Conservation (phyloP, 1,140 invertebrate genomes). For the Antheraea pernyi region DNA sequence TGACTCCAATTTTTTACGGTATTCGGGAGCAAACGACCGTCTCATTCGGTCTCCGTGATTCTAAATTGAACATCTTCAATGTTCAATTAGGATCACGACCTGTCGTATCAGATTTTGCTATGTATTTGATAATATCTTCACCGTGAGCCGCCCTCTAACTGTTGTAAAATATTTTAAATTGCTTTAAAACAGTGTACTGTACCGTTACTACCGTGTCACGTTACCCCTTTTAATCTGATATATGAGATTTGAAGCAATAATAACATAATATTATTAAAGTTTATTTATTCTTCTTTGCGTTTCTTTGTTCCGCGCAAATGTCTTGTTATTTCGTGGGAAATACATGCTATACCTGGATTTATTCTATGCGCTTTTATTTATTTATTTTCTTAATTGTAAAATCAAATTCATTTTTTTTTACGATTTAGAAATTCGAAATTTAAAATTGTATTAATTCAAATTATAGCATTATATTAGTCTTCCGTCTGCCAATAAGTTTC, state of each 20-base stretch:
- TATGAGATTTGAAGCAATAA: neutral
- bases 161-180: slow-evolving; percentile 22
- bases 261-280: neutral
- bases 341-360: no score
- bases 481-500: no score
- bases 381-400: no score
- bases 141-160: slow-evolving; percentile 14
- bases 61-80: slow-evolving; percentile 28
- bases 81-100: slow-evolving; percentile 30
- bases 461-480: no score
- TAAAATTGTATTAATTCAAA: no score
- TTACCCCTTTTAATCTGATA: neutral
- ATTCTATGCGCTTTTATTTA: no score
- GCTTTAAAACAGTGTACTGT: slow-evolving; percentile 8
- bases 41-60: slow-evolving; percentile 14
- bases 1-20: slow-evolving; percentile 42
- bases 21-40: slow-evolving; percentile 27
- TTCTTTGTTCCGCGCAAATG: no score
- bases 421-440: no score
- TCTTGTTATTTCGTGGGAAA: no score
- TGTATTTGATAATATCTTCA: slow-evolving; percentile 32
- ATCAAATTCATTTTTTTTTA: no score
- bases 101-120: slow-evolving; percentile 32
- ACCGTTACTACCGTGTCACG: neutral
- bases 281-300: no score